Base-by-base conservation (phyloP, 2,888 invertebrate genomes). In the Eupithecia vulgata region DNA sequence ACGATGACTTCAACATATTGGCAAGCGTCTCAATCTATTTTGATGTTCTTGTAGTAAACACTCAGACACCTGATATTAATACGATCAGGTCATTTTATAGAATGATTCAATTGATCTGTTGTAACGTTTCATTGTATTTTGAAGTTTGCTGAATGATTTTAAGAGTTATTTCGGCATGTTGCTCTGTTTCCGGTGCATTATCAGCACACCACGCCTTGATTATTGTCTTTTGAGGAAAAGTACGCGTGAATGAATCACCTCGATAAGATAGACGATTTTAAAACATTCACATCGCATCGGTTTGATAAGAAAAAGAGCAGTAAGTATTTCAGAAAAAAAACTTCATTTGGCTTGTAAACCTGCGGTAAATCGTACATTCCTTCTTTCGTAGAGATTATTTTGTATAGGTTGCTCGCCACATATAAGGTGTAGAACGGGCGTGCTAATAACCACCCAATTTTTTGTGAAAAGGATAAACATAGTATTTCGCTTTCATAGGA, bases 11-110 rank as follows among this genome's bases (percentile, higher is more conserved):
- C 87, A 86, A 79, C 81, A 73, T 78, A 85, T 85, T 89, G 89
- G 88, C 89, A 90, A 88, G 84, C 86, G 84, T 82, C 81, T 76
- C 82, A 82, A 77, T 84, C 84, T 90, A 90, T 88, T 89, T 86
- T 80, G 75, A 83, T 71, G 40, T 75, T 64, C 71, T 70, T 59
- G 71, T 79, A 75, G 75, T 75, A 75, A 76, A 78, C 71, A 76
- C 30, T 70, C 68, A 76, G 67, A 74, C 71, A 77, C 76, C 72
- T 75, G 72, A 73, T 67, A 74, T 71, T 57, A 40, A 64, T 52
- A 52, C 59, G 73, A 78, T 77, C 75, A 30, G 62, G 59, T 71
- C 65, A 74, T 69, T 40, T 37, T 67, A 67, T 52, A 52, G 25
- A 52, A 70, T 67, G 25, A 48, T 48, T 37, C 37, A 64, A 37